Percentiles rank a stretch among this genome's conserved stretches.
Evolutionary conservation across 2,888 invertebrate genomes (phyloP).

Genomic region (Ectemnius lituratus): DNA sequence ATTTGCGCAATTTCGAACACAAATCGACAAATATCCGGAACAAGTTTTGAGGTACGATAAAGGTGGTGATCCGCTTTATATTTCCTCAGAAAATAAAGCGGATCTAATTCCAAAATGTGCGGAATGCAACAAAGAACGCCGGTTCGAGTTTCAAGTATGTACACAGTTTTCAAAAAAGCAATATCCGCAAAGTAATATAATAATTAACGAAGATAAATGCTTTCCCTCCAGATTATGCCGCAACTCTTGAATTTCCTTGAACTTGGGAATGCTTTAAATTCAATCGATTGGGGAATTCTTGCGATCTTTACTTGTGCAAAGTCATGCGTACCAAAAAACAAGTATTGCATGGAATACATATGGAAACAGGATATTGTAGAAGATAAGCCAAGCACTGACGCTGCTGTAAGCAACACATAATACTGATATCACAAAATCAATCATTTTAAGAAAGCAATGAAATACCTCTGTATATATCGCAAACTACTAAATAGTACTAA

Average conservation of each 20-base stretch:
- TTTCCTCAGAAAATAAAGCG: constrained; percentile 81
- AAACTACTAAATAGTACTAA: too few species aligned
- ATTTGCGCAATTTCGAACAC: constrained; percentile 88
- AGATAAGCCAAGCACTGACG: not conserved
- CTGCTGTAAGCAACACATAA: too few species aligned
- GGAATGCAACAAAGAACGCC: constrained; percentile 86
- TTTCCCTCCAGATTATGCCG: constrained; percentile 85
- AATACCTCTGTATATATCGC: too few species aligned
- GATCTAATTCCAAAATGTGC: constrained; percentile 85
- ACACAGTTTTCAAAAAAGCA: too few species aligned
- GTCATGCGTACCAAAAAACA: constrained; percentile 84
- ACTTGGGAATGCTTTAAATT: constrained; percentile 81
- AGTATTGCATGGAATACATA: constrained; percentile 88
- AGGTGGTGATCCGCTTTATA: constrained; percentile 90
- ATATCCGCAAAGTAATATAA: not conserved
- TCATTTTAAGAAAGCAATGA: too few species aligned
- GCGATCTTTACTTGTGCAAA: constrained; percentile 90
- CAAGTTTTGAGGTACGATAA: constrained; percentile 90
- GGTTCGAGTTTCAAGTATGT: constrained; percentile 93
- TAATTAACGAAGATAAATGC: constrained; percentile 9
- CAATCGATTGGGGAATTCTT: constrained; percentile 94
- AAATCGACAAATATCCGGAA: constrained; percentile 85
- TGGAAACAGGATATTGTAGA: constrained; percentile 90
- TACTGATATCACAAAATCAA: too few species aligned
- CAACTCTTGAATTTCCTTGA: constrained; percentile 86